Conservation (phyloP, 2,888 invertebrate species). For the Apamea crenata region DNA sequence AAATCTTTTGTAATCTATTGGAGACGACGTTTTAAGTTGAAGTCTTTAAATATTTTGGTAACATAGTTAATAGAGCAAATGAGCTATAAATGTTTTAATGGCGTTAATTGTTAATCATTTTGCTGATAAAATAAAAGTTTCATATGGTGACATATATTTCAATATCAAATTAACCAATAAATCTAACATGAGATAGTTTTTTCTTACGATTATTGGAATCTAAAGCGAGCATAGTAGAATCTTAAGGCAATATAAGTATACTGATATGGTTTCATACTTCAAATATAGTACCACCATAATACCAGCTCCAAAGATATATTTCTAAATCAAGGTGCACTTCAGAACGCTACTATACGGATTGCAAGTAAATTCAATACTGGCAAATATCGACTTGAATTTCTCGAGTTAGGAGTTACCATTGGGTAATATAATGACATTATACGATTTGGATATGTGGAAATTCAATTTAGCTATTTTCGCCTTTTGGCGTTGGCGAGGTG, state of each 20-base stretch:
- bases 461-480: slow-evolving; percentile 59
- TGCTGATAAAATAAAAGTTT: not conserved
- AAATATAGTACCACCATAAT: slow-evolving; percentile 20
- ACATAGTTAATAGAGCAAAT: not conserved
- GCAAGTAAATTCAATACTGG: slow-evolving; percentile 77
- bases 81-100: not conserved
- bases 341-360: slow-evolving; percentile 65
- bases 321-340: slow-evolving; percentile 59
- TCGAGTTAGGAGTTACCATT: slow-evolving; percentile 66
- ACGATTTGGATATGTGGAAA: slow-evolving; percentile 59
- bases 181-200: not conserved
- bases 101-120: not conserved
- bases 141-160: too few relatives aligned
- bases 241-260: not conserved
- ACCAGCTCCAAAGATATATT: slow-evolving; percentile 56
- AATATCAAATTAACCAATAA: not conserved
- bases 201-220: not conserved
- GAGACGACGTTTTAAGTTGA: slow-evolving; percentile 10
- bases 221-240: not conserved
- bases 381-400: slow-evolving; percentile 78
- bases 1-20: slow-evolving; percentile 40
- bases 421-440: slow-evolving; percentile 73
- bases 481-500: slow-evolving; percentile 41
- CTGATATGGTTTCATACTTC: not conserved
- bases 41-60: slow-evolving; percentile 5